Percentiles rank a stretch among this genome's conserved stretches.
These are phyloP conservation scores for Equus quagga DNA, from an alignment of 2,113 vertebrate genomes.

Conservation along the genomic window DNA sequence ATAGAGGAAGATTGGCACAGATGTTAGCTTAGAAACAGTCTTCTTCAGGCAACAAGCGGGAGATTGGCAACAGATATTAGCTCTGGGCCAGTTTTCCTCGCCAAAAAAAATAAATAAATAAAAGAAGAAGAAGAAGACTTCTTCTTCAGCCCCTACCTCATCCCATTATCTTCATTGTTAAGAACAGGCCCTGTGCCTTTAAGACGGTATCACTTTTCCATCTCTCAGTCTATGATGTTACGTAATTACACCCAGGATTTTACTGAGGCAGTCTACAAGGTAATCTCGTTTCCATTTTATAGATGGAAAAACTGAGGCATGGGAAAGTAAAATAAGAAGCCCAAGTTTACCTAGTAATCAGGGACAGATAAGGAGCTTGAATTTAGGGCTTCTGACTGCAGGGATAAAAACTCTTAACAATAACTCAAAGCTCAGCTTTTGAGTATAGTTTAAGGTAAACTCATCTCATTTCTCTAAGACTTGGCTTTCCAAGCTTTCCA, in stretches of 20 bases:
- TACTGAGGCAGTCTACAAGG: not conserved
- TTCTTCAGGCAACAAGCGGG: no score
- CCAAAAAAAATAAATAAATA: no score
- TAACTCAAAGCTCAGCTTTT: not conserved
- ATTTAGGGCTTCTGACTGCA: not conserved
- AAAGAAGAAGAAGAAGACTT: not conserved
- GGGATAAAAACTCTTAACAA: not conserved
- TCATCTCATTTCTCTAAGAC: not conserved
- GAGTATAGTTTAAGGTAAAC: not conserved
- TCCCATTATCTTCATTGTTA: not conserved
- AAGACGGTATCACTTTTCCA: not conserved
- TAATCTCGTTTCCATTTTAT: not conserved
- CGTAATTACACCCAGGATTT: not conserved
- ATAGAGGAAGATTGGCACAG: no score
- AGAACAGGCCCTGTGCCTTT: not conserved
- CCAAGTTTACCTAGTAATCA: not conserved
- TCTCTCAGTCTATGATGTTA: not conserved
- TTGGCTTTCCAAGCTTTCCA: not conserved
- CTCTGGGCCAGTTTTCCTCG: no score
- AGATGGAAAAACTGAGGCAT: not conserved
- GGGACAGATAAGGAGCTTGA: not conserved
- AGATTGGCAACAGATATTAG: no score
- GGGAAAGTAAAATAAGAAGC: not conserved
- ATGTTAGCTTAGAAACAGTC: no score
- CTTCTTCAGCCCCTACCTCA: not conserved